phyloP scores from a whole-genome alignment of 2,113 vertebrate species.

The Ophiodon elongatus region DNA sequence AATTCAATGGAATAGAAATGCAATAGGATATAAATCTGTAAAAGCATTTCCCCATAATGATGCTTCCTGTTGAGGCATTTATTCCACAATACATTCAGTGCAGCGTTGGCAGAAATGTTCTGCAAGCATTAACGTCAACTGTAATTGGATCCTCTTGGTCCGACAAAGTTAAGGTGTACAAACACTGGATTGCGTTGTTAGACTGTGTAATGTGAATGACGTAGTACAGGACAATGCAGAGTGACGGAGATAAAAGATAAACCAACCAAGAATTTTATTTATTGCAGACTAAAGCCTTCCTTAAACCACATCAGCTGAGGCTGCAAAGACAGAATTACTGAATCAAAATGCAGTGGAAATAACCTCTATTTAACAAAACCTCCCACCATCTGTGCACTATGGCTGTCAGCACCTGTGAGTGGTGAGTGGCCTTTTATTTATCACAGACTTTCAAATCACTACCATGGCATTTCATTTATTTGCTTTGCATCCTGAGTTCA shows the following conservation, averaged over 20 bases:
- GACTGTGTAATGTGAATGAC: neutral
- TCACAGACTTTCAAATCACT: neutral
- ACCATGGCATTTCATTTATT: neutral
- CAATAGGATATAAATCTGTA: neutral
- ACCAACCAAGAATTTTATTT: neutral
- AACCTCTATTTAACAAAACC: neutral
- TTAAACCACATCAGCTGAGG: neutral
- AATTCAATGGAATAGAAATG: neutral
- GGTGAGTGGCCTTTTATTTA: conserved; percentile 28
- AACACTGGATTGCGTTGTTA: conserved; percentile 30
- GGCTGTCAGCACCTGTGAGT: conserved; percentile 31
- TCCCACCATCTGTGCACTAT: conserved; percentile 18
- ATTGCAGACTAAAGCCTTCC: neutral
- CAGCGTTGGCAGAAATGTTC: conserved; percentile 15
- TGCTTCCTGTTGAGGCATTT: neutral
- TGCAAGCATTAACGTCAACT: conserved; percentile 42
- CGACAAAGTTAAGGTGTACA: conserved; percentile 20
- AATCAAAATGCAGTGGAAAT: neutral
- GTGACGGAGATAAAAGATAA: neutral
- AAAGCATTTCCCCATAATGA: neutral
- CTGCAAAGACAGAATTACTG: neutral
- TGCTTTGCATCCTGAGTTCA: neutral
- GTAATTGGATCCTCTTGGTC: conserved; percentile 35
- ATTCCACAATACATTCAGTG: neutral
- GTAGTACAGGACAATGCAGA: neutral